Evolutionary conservation across 2,113 vertebrate species (phyloP).

Genomic region (Tragelaphus imberbis): DNA sequence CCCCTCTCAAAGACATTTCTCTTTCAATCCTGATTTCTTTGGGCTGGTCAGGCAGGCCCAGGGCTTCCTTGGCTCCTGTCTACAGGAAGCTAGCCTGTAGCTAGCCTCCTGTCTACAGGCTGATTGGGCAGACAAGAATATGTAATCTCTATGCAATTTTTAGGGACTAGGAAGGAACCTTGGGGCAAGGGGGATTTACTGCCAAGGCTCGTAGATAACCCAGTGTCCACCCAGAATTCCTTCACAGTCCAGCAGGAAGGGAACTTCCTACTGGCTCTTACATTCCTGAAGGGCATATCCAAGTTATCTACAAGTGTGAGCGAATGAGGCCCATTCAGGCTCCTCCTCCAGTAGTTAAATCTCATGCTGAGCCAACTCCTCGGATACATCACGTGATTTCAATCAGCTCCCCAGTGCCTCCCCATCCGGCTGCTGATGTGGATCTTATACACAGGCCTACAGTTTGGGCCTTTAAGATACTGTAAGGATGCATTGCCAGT

Average conservation of each 20-base stretch:
- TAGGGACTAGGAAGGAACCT: not conserved
- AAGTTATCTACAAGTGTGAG: not conserved
- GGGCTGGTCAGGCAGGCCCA: not conserved
- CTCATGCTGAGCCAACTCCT: not conserved
- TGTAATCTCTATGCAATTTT: not conserved
- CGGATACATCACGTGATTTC: accelerated
- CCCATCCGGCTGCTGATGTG: not conserved
- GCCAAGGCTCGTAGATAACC: not conserved
- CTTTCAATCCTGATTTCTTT: not conserved
- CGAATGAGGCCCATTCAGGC: not conserved
- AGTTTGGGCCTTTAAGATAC: not conserved
- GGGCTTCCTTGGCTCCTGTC: not conserved
- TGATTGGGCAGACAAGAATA: not conserved
- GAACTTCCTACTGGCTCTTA: not conserved
- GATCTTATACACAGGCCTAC: not conserved
- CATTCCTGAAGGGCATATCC: not conserved
- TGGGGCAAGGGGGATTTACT: not conserved
- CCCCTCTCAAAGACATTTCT: not conserved
- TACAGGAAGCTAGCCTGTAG: not conserved
- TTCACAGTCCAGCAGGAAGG: not conserved
- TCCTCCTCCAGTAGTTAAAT: not conserved
- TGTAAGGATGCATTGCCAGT: not conserved
- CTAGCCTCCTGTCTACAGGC: no score
- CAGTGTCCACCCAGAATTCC: not conserved
- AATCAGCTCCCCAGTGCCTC: not conserved